phyloP scores from a whole-genome alignment of 1,140 invertebrate genomes.

The Leguminivora glycinivorella region DNA sequence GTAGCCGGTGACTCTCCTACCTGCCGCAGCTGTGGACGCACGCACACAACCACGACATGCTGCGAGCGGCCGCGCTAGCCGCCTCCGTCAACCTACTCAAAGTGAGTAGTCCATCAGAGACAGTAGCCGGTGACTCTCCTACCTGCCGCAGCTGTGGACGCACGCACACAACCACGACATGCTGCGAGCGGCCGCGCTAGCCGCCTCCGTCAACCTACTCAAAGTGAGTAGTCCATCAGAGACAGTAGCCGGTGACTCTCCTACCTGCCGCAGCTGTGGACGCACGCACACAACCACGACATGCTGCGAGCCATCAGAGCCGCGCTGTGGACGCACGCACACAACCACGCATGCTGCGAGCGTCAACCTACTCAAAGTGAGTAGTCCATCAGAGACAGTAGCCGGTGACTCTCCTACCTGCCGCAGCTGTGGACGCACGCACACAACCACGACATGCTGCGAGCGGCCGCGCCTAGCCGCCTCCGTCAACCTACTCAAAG shows the following conservation, averaged over 20 bases:
- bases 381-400: slow-evolving; percentile 59
- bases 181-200: slow-evolving; percentile 94
- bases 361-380: slow-evolving; percentile 86
- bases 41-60: slow-evolving; percentile 90
- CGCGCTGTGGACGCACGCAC: no score
- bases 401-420: slow-evolving; percentile 91
- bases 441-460: slow-evolving; percentile 92
- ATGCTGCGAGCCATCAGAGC: slow-evolving; percentile 93
- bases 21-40: slow-evolving; percentile 91
- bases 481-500: slow-evolving; percentile 89
- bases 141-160: slow-evolving; percentile 92
- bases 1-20: slow-evolving; percentile 86
- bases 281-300: slow-evolving; percentile 89
- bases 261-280: slow-evolving; percentile 91
- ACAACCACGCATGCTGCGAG: slow-evolving; percentile 92
- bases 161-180: slow-evolving; percentile 94
- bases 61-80: slow-evolving; percentile 92
- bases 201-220: slow-evolving; percentile 89
- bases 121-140: slow-evolving; percentile 87
- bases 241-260: background rate
- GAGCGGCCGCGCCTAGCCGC: slow-evolving; percentile 95
- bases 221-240: slow-evolving; percentile 80
- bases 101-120: slow-evolving; percentile 60
- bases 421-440: slow-evolving; percentile 93
- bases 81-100: slow-evolving; percentile 88